Evolutionary conservation across 2,888 invertebrate genomes (phyloP).

Genomic region (Eupelmus urozonus): DNA sequence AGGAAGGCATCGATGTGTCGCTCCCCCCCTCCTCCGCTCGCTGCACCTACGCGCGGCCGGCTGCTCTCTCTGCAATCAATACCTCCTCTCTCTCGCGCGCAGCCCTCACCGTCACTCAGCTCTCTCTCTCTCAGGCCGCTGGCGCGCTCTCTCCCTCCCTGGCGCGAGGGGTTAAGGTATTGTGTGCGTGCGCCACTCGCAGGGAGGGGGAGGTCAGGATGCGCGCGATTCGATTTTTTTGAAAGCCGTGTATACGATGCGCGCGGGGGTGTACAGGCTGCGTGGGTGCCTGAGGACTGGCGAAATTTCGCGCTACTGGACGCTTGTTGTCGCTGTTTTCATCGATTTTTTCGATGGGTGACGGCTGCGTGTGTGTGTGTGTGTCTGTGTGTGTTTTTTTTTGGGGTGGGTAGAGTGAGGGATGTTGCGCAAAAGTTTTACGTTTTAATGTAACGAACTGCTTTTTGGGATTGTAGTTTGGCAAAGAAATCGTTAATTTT

Average conservation of each 20-base stretch:
- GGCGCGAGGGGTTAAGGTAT: conserved; percentile 13
- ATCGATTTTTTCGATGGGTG: no score
- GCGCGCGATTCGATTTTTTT: background rate
- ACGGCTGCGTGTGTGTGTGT: no score
- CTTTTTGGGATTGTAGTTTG: no score
- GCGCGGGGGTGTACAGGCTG: no score
- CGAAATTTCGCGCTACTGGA: background rate
- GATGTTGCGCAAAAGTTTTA: no score
- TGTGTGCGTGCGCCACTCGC: background rate
- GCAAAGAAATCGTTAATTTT: no score
- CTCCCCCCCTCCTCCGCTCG: conserved; percentile 1
- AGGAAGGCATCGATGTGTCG: conserved; percentile 49
- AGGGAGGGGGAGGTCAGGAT: background rate
- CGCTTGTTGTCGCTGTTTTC: background rate
- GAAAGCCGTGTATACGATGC: background rate
- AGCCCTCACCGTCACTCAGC: conserved; percentile 72
- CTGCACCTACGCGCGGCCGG: conserved; percentile 60
- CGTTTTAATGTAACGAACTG: no score
- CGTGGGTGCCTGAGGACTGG: background rate
- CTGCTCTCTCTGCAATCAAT: conserved; percentile 74
- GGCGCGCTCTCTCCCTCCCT: conserved; percentile 47
- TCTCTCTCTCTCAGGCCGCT: conserved; percentile 53
- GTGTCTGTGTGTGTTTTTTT: no score
- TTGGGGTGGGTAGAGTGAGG: no score
- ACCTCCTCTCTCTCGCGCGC: conserved; percentile 68